A percentile compares a stretch with the other conserved stretches of the same genome.
These are phyloP conservation scores for Eupelmus urozonus DNA, from an alignment of 2,888 invertebrate genomes.

Conservation along the genomic window DNA sequence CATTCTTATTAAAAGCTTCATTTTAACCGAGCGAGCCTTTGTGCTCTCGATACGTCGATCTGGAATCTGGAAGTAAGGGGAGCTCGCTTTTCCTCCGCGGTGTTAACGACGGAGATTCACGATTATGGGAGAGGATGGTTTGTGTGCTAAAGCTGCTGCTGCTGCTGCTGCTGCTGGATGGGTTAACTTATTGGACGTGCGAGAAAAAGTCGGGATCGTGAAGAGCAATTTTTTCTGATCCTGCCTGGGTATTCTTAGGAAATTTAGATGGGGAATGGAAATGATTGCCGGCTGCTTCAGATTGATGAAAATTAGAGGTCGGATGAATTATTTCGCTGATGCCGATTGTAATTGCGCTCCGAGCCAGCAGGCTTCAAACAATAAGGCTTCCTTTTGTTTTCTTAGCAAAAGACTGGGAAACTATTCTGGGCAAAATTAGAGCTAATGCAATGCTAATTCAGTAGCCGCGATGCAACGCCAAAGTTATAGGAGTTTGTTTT, in stretches of 20 bases:
- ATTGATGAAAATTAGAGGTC: no score
- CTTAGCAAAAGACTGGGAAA: no score
- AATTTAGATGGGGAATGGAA: not conserved
- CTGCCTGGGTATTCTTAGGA: not conserved
- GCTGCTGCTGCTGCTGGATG: constrained; percentile 6
- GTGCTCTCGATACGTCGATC: constrained; percentile 46
- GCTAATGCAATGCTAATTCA: no score
- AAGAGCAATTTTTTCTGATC: constrained; percentile 8
- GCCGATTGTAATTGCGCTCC: no score
- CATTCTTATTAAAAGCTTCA: constrained; percentile 56
- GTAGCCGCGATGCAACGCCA: no score
- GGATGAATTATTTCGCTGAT: no score
- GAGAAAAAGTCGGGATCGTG: not conserved
- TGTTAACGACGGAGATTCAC: constrained; percentile 32
- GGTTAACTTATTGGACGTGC: constrained; percentile 1
- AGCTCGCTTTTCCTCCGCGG: no score
- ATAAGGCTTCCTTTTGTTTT: no score
- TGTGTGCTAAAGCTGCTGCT: not conserved
- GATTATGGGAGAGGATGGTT: constrained; percentile 16
- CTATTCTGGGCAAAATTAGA: no score
- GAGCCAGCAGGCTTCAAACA: no score
- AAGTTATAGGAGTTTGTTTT: no score
- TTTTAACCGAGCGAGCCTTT: constrained; percentile 59
- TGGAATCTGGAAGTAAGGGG: not conserved
- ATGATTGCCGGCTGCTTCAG: not conserved